Evolutionary conservation across 2,888 invertebrate genomes (phyloP), one percentile per base, ranked within the genome.

Genomic region (Cataglyphis cursor): DNA sequence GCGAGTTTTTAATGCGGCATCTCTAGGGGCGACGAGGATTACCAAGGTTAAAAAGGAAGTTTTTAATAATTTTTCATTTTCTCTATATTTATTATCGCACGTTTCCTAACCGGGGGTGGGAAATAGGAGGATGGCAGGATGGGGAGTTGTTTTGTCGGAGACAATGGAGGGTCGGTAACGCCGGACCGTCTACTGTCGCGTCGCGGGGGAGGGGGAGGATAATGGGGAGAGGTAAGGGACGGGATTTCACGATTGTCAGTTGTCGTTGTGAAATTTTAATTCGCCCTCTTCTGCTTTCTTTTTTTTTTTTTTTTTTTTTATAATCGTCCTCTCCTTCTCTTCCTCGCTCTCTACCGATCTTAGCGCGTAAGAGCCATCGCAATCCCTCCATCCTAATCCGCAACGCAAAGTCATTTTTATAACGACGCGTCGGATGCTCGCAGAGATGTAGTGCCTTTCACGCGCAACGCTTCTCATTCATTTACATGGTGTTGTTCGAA

Each of bases 21-120:
- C 94, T 94, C 94, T 94, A 92, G 94, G 93, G 93, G 93, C 94
- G 92, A 92, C 93, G 92, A 93, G 94, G 94, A 94, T 94, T 94
- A 94, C 94, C 93, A 92, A 93, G 94, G 94, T 93, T 94, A 94
- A 94, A 95, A 94, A 94, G 94, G 94, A 95, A 95, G 94, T 95
- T 95, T 95, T 94, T 94, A 94, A 94, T 95, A 95, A 95, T 95
- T 94, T 95, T 95, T 95, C 94, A 95, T 95, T 95, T 94, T 95
- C 94, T 94, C 94, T 94, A 94, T 95, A 95, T 94, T 95, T 95
- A 94, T 95, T 95, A 94, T 95, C 94, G 93, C 93, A 92, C 93
- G 93, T 93, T 94, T 94, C 94, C 94, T 94, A 93, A 94, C 94
- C 93, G 92, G 91, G 91, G 91, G 91, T 89, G 90, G 90, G 90